phyloP scores from a whole-genome alignment of 2,113 vertebrate species.

The Mola mola region DNA sequence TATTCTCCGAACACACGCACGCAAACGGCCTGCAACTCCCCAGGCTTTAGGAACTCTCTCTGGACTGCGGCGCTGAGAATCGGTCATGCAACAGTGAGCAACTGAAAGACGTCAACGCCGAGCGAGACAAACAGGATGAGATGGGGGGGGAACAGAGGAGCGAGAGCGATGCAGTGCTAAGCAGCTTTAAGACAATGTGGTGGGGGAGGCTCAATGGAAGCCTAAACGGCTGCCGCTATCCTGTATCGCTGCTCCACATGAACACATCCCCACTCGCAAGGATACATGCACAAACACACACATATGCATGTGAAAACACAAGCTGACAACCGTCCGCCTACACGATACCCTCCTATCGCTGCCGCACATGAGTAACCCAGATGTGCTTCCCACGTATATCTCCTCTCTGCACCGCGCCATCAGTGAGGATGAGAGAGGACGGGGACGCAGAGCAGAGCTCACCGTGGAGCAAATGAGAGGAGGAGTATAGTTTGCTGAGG shows the following conservation, averaged over 20 bases:
- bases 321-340: slow-evolving; percentile 33
- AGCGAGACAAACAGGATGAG: slow-evolving; percentile 1
- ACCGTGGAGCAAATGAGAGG: slow-evolving; percentile 4
- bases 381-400: slow-evolving; percentile 62
- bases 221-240: slow-evolving; percentile 44
- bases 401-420: slow-evolving; percentile 23
- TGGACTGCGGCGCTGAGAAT: slow-evolving; percentile 12
- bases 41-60: slow-evolving; percentile 23
- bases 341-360: slow-evolving; percentile 39
- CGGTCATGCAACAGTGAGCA: slow-evolving; percentile 45
- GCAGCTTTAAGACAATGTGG: slow-evolving; percentile 57
- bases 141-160: slow-evolving; percentile 7
- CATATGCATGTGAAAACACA: slow-evolving; percentile 24
- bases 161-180: slow-evolving; percentile 34
- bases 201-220: slow-evolving; percentile 35
- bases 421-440: slow-evolving; percentile 16
- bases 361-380: slow-evolving; percentile 64
- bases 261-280: slow-evolving; percentile 24
- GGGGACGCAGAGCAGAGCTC: slow-evolving; percentile 5
- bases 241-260: slow-evolving; percentile 41
- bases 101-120: slow-evolving; percentile 13
- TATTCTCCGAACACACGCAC: background rate
- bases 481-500: slow-evolving; percentile 10
- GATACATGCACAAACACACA: slow-evolving; percentile 5
- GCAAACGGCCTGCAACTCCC: slow-evolving; percentile 4